Percentiles rank a stretch among this genome's conserved stretches.
Conservation (phyloP, 2,888 invertebrate species). For the Cosmorhoe ocellata region DNA sequence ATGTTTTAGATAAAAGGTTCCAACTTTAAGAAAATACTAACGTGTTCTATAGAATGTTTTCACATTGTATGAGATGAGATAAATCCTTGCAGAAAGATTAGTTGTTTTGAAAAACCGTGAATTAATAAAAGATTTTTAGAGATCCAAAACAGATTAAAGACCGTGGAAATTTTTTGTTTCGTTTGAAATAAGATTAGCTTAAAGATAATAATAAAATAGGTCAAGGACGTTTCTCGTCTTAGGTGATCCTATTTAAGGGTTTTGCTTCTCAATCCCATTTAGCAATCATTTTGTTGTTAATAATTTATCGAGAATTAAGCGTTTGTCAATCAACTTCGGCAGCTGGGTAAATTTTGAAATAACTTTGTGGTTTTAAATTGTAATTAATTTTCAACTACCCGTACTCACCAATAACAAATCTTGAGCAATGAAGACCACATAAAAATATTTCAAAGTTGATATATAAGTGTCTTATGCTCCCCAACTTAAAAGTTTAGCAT, state of each 20-base stretch:
- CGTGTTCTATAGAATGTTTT: slow-evolving; percentile 1
- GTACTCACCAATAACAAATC: too few species aligned
- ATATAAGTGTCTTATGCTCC: too few species aligned
- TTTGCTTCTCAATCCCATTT: background rate
- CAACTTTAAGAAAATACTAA: slow-evolving; percentile 5
- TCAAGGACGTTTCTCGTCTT: slow-evolving; percentile 5
- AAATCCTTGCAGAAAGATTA: background rate
- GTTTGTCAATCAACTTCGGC: too few species aligned
- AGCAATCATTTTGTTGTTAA: background rate
- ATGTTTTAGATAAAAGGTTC: slow-evolving; percentile 15
- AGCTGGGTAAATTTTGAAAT: too few species aligned
- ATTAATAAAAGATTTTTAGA: background rate
- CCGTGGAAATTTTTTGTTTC: background rate
- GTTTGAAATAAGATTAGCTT: background rate
- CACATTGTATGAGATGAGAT: background rate
- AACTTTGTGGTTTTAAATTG: too few species aligned
- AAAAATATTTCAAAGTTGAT: too few species aligned
- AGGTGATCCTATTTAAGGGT: background rate
- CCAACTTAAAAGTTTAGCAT: too few species aligned
- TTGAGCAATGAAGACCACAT: too few species aligned
- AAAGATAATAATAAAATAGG: slow-evolving; percentile 7
- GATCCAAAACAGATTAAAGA: background rate
- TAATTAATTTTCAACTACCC: too few species aligned
- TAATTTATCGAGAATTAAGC: too few species aligned
- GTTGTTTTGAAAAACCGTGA: background rate